These are phyloP conservation scores for Larimichthys polyactis DNA, from an alignment of 2,113 vertebrate genomes.

Conservation along the genomic window DNA sequence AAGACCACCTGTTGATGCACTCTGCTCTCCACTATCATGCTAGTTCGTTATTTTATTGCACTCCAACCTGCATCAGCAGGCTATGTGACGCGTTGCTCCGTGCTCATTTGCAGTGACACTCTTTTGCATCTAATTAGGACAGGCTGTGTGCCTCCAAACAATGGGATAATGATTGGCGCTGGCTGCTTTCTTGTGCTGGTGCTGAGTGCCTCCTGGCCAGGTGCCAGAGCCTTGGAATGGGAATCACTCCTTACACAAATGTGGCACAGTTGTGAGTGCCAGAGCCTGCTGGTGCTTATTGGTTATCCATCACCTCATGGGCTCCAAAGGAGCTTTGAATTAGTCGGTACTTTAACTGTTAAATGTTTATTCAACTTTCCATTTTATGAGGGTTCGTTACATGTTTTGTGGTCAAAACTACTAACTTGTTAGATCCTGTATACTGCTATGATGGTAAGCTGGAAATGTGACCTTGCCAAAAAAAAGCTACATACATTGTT, in stretches of 20 bases:
- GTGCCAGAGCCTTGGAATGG: conserved; percentile 51
- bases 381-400: neutral
- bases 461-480: neutral
- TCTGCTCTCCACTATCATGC: conserved; percentile 51
- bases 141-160: conserved; percentile 75
- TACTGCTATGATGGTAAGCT: neutral
- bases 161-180: conserved; percentile 77
- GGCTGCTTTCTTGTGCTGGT: conserved; percentile 49
- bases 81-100: conserved; percentile 50
- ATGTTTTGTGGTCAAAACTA: neutral
- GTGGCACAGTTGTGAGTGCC: conserved; percentile 39
- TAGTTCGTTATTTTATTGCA: conserved; percentile 79
- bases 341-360: neutral
- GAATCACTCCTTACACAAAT: conserved; percentile 56
- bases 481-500: neutral
- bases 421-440: neutral
- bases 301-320: conserved; percentile 27
- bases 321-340: conserved; percentile 2
- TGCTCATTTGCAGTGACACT: conserved; percentile 65
- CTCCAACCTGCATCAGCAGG: conserved; percentile 61
- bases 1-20: conserved; percentile 50
- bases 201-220: conserved; percentile 55
- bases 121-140: conserved; percentile 82
- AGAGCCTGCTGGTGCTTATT: conserved; percentile 20
- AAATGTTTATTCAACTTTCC: neutral